These are phyloP conservation scores for Ctenosaura bakeri DNA, from an alignment of 2,797 vertebrate species.

Conservation along the genomic window DNA sequence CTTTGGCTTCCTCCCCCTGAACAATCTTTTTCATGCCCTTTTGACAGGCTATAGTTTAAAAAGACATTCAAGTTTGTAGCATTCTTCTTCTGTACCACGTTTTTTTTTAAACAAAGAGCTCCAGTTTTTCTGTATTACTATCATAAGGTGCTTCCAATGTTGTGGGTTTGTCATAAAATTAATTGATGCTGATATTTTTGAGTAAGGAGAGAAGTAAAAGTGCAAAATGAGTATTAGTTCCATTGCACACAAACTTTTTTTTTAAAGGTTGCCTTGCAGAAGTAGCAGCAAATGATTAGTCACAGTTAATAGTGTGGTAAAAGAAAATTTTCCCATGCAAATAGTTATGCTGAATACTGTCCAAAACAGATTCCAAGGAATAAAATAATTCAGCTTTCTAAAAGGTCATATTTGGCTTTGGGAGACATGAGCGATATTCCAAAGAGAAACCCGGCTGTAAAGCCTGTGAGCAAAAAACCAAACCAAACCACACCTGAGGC, in stretches of 20 bases:
- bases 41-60: background rate
- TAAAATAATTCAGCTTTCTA: no score
- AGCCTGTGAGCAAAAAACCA: no score
- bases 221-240: background rate
- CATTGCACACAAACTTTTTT: background rate
- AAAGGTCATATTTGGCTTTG: no score
- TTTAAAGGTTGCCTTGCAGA: background rate
- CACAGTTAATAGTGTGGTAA: conserved; percentile 2
- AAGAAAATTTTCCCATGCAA: background rate
- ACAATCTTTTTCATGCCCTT: background rate
- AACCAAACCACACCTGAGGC: no score
- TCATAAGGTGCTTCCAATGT: background rate
- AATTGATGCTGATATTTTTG: background rate
- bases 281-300: conserved; percentile 23
- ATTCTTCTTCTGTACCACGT: background rate
- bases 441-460: no score
- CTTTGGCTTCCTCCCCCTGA: no score
- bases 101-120: no score
- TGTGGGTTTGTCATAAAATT: background rate
- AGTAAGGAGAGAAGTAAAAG: background rate
- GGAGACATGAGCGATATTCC: no score
- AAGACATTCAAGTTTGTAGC: background rate
- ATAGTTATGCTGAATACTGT: no score
- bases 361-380: no score
- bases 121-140: background rate